phyloP scores from a whole-genome alignment of 2,888 invertebrate species.

The Xylota sylvarum region DNA sequence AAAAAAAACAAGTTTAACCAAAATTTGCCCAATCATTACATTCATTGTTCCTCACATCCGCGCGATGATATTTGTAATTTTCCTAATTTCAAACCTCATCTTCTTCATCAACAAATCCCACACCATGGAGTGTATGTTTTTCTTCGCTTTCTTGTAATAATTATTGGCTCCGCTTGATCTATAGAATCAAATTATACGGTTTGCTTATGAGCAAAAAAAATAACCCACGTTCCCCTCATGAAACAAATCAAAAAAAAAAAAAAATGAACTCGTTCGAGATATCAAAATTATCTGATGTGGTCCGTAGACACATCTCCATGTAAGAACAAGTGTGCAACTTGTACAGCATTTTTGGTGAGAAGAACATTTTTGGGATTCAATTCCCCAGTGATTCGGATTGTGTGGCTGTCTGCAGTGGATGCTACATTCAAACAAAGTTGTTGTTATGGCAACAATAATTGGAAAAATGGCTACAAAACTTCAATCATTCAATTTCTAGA shows the following conservation, averaged over 20 bases:
- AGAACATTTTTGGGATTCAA: slow-evolving; percentile 51
- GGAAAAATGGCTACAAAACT: slow-evolving; percentile 71
- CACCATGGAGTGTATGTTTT: slow-evolving; percentile 4
- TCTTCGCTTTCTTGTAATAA: slow-evolving; percentile 35
- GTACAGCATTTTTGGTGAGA: slow-evolving; percentile 30
- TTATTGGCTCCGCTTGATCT: slow-evolving; percentile 49
- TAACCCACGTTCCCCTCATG: slow-evolving; percentile 19
- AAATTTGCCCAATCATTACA: slow-evolving; percentile 5
- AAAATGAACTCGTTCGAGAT: slow-evolving; percentile 25
- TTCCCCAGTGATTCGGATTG: slow-evolving; percentile 50
- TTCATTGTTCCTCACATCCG: slow-evolving; percentile 17
- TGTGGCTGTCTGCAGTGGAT: slow-evolving; percentile 5
- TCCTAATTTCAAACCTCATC: slow-evolving; percentile 45
- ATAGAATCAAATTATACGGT: slow-evolving; percentile 61
- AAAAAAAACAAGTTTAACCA: slow-evolving; percentile 1
- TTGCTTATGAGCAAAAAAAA: slow-evolving; percentile 34
- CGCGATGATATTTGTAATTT: slow-evolving; percentile 41
- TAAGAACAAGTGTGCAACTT: slow-evolving; percentile 29
- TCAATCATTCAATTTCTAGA: slow-evolving; percentile 63
- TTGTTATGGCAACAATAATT: slow-evolving; percentile 61
- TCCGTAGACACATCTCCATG: slow-evolving; percentile 18
- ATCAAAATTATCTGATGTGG: slow-evolving; percentile 18
- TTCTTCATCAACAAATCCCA: slow-evolving; percentile 20
- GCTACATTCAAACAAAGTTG: slow-evolving; percentile 24
- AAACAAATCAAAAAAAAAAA: neutral